Conservation (phyloP, 2,888 invertebrate species). For the Mimas tiliae region DNA sequence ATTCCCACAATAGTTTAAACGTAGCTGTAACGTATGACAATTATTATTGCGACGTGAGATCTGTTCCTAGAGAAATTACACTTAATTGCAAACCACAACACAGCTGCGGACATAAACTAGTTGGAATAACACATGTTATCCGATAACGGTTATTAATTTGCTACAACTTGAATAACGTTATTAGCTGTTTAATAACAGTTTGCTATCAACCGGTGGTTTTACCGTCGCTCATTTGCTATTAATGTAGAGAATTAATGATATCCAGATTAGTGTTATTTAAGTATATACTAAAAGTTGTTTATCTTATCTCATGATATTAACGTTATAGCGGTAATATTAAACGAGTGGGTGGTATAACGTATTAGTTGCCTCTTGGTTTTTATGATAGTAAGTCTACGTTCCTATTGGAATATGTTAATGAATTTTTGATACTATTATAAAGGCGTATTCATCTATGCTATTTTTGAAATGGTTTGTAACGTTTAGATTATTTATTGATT, state of each 20-base stretch:
- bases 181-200: slow-evolving; percentile 17
- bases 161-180: slow-evolving; percentile 21
- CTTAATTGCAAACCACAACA: slow-evolving; percentile 21
- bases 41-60: slow-evolving; percentile 12
- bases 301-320: slow-evolving; percentile 3
- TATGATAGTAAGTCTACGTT: neutral
- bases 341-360: neutral
- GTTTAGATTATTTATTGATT: too few species aligned
- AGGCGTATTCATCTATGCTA: neutral
- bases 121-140: slow-evolving; percentile 23
- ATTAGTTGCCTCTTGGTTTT: slow-evolving; percentile 1
- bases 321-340: neutral
- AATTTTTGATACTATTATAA: neutral
- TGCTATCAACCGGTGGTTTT: slow-evolving; percentile 15
- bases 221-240: neutral
- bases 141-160: slow-evolving; percentile 23
- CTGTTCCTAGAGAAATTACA: slow-evolving; percentile 18
- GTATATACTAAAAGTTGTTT: slow-evolving; percentile 16
- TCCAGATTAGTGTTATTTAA: slow-evolving; percentile 18
- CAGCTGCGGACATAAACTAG: slow-evolving; percentile 16
- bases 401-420: slow-evolving; percentile 1
- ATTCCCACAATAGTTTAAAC: neutral
- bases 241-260: slow-evolving; percentile 13
- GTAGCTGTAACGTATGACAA: slow-evolving; percentile 3
- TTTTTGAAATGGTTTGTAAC: too few species aligned